A percentile compares a stretch with the other conserved stretches of the same genome.
These are phyloP conservation scores for Mastacembelus armatus DNA, from an alignment of 2,797 vertebrate genomes.

Conservation along the genomic window DNA sequence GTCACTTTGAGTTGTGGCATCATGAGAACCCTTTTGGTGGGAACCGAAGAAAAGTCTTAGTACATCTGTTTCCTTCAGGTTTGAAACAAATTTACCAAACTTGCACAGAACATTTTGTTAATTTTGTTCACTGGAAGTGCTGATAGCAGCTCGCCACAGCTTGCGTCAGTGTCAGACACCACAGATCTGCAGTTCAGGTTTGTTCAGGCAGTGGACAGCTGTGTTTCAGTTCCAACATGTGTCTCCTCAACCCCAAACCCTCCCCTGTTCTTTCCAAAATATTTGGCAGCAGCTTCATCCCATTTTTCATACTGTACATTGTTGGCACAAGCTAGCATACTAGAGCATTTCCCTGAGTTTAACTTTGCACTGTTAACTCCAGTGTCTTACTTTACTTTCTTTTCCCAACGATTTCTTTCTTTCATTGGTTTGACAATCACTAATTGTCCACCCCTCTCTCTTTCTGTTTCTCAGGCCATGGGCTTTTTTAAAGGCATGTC, in stretches of 20 bases:
- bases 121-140: too few relatives aligned
- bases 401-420: background rate
- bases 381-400: too few relatives aligned
- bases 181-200: background rate
- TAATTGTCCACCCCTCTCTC: too few relatives aligned
- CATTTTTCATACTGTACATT: background rate
- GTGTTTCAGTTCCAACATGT: slow-evolving; percentile 19
- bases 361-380: background rate
- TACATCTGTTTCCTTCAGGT: too few relatives aligned
- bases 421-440: too few relatives aligned
- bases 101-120: too few relatives aligned
- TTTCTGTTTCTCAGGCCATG: slow-evolving; percentile 73
- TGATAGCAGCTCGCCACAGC: too few relatives aligned
- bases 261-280: background rate
- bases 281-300: background rate
- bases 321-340: background rate
- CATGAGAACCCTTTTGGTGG: background rate
- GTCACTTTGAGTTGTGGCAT: background rate
- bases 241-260: background rate
- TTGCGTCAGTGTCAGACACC: background rate
- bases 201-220: slow-evolving; percentile 15
- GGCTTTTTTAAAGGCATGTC: slow-evolving; percentile 99
- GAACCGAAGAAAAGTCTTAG: background rate
- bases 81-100: too few relatives aligned
- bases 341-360: fast-evolving